Evolutionary conservation across 2,113 vertebrate genomes (phyloP), one percentile per base, ranked within the genome.

Genomic region (Cheilinus undulatus): DNA sequence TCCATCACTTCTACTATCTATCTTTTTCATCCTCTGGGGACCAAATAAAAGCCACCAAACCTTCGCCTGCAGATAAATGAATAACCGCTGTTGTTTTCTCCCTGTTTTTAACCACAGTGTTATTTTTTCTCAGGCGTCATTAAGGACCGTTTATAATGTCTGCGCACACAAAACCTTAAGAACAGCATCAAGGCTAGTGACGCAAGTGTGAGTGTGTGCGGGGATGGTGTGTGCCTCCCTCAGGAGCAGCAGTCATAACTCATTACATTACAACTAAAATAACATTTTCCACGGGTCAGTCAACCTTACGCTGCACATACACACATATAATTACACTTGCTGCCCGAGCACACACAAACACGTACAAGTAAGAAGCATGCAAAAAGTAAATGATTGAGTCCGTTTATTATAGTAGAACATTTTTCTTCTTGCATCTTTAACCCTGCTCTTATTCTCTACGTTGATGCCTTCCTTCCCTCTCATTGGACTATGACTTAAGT

Each of bases 171-270:
- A 67, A 86, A 66, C 34, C 58, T 71, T 54, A 60, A 79, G 75
- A 78, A 49, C 19, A 20, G 52, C 57, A 64, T 64, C 60, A 52
- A 58, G 75, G 50, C 38, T 5, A 1, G 40, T 86, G 86, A 81
- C 69, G 72, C 76, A 76, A 66, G 62, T 6, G 38, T 45, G 69
- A 48, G 68, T 73, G 60, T 53, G 57, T 48, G 67, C 24, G 54
- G 40, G 40, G 54, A 42, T 67, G 49, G 68, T 76, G 77, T 82
- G 64, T 71, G 78, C 43, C 81, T 76, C 85, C 85, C 86, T 66
- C 34, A 57, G 84, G 86, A 80, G 72, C 23, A 75, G 84, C 82
- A 83, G 83, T 90, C 88, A 91, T 75, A 85, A 88, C 84, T 85
- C 85, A 83, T 91, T 86, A 91, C 57, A 76, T 82, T 86, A 51